Base-by-base conservation (phyloP, 1,140 invertebrate genomes). In the Cydia splendana region DNA sequence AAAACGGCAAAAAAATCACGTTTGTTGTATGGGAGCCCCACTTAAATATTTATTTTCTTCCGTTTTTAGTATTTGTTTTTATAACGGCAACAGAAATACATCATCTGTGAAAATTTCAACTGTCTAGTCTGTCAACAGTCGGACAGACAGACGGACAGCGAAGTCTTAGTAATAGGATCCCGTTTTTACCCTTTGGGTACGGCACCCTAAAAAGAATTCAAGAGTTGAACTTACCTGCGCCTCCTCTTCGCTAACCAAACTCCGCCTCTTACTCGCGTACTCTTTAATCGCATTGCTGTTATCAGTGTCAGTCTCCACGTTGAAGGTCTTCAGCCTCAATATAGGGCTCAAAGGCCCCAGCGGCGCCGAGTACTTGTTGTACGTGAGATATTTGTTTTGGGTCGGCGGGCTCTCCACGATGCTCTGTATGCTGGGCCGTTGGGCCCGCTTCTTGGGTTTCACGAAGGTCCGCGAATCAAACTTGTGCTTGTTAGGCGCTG, bases 401-500 rank as follows among this genome's bases (percentile, higher is more conserved):
- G 84, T 77, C 3, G 86, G 79, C 30, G 85, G 86, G 65, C 86
- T 92, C 34, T 92, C 91, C 2, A 93, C 85, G 42, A 94, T 89
- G 53, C 85, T 90, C 15, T 93, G 91, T 42, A 94, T 89, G 76
- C 88, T 91, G 2, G 93, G 93, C 15, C 93, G 84, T 53, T 88
- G 86, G 20, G 81, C 77, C 34, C 91, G 83, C 76, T 90, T 91
- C 77, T 94, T 94, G 13, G 92, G 92, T 51, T 84, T 88, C 57
- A 93, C 92, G 82, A 88, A 94, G 0, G 93, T 94, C 73, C 93
- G 81, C 0, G 93, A 94, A 79, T 94, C 93, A 83, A 93, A 94
- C 77, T 93, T 94, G 80, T 94, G 91, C 76, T 88, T 93, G 77
- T 94, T 90, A 53, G 89, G 90, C 34, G 84, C n/a, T 62, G 90